A percentile compares a stretch with the other conserved stretches of the same genome.
Evolutionary conservation across 1,140 invertebrate genomes (phyloP).

Genomic region (Hylaeus anthracinus): DNA sequence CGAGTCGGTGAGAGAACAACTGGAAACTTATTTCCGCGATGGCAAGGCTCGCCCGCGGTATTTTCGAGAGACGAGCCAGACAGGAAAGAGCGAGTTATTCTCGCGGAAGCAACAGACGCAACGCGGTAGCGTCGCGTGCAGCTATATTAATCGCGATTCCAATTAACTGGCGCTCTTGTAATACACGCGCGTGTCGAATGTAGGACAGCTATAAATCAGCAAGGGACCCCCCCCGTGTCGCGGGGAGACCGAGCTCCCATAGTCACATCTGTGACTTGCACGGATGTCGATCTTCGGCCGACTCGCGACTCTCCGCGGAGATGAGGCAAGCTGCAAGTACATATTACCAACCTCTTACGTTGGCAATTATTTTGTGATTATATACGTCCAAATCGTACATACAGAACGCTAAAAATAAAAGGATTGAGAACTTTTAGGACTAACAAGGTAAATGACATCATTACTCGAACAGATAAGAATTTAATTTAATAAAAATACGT

Average conservation of each 20-base stretch:
- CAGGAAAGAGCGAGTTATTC: slow-evolving; percentile 34
- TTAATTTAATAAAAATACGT: too few relatives aligned
- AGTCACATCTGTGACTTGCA: background rate
- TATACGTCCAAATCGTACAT: too few relatives aligned
- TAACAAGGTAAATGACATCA: too few relatives aligned
- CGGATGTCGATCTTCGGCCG: too few relatives aligned
- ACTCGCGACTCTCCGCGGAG: background rate
- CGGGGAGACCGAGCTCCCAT: background rate
- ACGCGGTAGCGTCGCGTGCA: slow-evolving; percentile 5
- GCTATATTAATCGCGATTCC: slow-evolving; percentile 63
- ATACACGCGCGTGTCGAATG: slow-evolving; percentile 52
- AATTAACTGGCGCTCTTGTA: slow-evolving; percentile 59
- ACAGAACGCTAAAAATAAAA: too few relatives aligned
- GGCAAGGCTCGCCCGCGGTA: background rate
- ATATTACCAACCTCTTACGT: too few relatives aligned
- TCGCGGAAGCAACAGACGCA: slow-evolving; percentile 28
- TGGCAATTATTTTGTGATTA: too few relatives aligned
- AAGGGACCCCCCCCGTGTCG: background rate
- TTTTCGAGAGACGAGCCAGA: slow-evolving; percentile 5
- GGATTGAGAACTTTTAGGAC: too few relatives aligned
- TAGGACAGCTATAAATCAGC: slow-evolving; percentile 53
- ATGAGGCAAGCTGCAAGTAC: too few relatives aligned
- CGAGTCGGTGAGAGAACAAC: background rate
- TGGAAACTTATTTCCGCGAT: background rate
- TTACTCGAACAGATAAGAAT: too few relatives aligned